A percentile compares a stretch with the other conserved stretches of the same genome.
phyloP scores from a whole-genome alignment of 2,113 vertebrate genomes.

The Ammodytes dubius region DNA sequence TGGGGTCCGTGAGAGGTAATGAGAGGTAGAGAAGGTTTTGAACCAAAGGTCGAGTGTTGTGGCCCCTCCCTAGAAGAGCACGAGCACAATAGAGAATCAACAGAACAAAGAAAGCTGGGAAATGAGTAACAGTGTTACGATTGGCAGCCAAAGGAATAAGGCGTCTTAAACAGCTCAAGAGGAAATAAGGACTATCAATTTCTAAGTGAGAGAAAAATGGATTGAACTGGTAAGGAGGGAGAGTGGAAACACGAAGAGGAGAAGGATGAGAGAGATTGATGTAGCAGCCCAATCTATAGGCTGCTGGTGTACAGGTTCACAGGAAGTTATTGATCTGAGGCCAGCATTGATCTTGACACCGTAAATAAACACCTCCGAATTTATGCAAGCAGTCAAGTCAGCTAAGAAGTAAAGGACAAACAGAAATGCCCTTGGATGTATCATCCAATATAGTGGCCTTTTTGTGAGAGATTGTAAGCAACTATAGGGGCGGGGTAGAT shows the following conservation, averaged over 20 bases:
- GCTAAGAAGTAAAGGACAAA: constrained; percentile 48
- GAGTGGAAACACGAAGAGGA: constrained; percentile 30
- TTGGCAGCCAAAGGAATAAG: constrained; percentile 3
- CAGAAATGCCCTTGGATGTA: constrained; percentile 48
- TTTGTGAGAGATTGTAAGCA: too few relatives aligned
- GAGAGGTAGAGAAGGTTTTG: constrained; percentile 1
- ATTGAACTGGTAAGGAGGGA: constrained; percentile 35
- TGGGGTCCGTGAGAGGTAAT: constrained; percentile 23
- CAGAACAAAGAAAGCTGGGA: background rate
- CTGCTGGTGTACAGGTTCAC: constrained; percentile 54
- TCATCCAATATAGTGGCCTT: background rate
- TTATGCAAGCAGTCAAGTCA: constrained; percentile 61
- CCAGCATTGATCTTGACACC: constrained; percentile 67
- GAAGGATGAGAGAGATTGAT: constrained; percentile 59
- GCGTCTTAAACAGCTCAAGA: constrained; percentile 11
- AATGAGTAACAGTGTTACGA: background rate
- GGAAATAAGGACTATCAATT: constrained; percentile 42
- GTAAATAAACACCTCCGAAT: constrained; percentile 71
- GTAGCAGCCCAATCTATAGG: constrained; percentile 59
- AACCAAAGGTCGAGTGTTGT: background rate
- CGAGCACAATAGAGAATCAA: background rate
- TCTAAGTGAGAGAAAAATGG: constrained; percentile 42
- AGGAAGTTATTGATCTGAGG: constrained; percentile 71
- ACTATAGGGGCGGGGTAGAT: too few relatives aligned
- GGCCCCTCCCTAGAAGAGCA: background rate